phyloP scores from a whole-genome alignment of 1,140 invertebrate genomes.

The Kradibia gibbosae region DNA sequence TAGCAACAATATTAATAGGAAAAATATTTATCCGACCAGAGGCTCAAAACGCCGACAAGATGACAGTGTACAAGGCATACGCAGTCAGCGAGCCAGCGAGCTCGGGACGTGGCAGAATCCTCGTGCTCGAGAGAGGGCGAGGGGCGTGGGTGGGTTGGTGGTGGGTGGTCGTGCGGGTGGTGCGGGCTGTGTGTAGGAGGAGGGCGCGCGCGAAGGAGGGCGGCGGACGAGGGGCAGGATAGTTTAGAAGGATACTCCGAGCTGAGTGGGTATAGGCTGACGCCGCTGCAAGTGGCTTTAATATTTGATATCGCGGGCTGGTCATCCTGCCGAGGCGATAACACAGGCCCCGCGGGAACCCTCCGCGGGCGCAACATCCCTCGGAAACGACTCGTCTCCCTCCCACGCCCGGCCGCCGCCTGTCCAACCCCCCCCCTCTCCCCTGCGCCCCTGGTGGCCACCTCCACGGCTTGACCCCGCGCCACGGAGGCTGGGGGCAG shows the following conservation, averaged over 20 bases:
- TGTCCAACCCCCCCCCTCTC: too few relatives aligned
- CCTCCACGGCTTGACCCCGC: conserved; percentile 47
- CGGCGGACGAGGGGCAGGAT: conserved; percentile 58
- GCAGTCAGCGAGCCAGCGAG: conserved; percentile 44
- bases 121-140: conserved; percentile 48
- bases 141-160: conserved; percentile 58
- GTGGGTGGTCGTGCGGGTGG: too few relatives aligned
- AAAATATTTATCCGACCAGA: background rate
- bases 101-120: conserved; percentile 35
- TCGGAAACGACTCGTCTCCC: conserved; percentile 60
- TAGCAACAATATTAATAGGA: too few relatives aligned
- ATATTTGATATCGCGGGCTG: conserved; percentile 72
- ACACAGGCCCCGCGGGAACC: conserved; percentile 72
- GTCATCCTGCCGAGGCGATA: conserved; percentile 73
- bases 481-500: background rate
- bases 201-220: too few relatives aligned
- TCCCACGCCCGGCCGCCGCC: too few relatives aligned
- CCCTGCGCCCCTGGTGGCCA: too few relatives aligned
- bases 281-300: conserved; percentile 71
- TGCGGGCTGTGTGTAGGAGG: conserved; percentile 53
- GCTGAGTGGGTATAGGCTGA: conserved; percentile 51
- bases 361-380: conserved; percentile 65
- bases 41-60: background rate
- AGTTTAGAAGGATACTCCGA: conserved; percentile 27
- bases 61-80: background rate